Conservation (phyloP, 2,888 invertebrate species). For the Desoria tigrina region DNA sequence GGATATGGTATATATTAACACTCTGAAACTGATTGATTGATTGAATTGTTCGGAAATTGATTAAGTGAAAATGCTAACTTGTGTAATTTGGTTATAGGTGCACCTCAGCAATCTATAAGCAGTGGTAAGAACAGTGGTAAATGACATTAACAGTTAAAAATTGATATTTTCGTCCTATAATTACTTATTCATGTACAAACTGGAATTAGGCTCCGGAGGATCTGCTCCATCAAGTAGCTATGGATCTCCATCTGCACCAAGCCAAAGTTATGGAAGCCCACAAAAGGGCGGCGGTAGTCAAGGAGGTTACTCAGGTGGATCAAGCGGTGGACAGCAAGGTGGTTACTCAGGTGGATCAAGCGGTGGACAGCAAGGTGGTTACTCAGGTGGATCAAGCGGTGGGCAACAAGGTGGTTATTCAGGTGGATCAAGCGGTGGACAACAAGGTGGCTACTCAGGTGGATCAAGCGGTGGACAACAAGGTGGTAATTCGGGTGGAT, state of each 20-base stretch:
- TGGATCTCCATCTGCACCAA: too few species aligned
- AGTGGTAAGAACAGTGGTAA: too few species aligned
- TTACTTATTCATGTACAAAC: too few species aligned
- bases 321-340: not conserved
- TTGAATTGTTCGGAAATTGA: too few species aligned
- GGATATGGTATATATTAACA: too few species aligned
- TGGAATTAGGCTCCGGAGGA: too few species aligned
- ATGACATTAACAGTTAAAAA: too few species aligned
- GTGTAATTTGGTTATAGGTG: not conserved
- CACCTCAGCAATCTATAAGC: constrained; percentile 1
- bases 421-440: constrained; percentile 6
- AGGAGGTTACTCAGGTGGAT: constrained; percentile 11
- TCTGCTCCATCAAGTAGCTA: too few species aligned
- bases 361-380: constrained; percentile 1
- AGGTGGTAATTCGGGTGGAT: constrained; percentile 14
- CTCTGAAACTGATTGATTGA: too few species aligned
- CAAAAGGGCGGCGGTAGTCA: constrained; percentile 1
- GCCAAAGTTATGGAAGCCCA: constrained; percentile 7
- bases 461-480: constrained; percentile 8
- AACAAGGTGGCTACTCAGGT: constrained; percentile 11
- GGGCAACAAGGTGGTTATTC: constrained; percentile 10
- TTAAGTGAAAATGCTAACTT: too few species aligned
- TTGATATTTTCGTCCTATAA: too few species aligned
- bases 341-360: constrained; percentile 8
- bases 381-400: constrained; percentile 11